phyloP scores from a whole-genome alignment of 2,113 vertebrate genomes.

The Austrofundulus limnaeus region DNA sequence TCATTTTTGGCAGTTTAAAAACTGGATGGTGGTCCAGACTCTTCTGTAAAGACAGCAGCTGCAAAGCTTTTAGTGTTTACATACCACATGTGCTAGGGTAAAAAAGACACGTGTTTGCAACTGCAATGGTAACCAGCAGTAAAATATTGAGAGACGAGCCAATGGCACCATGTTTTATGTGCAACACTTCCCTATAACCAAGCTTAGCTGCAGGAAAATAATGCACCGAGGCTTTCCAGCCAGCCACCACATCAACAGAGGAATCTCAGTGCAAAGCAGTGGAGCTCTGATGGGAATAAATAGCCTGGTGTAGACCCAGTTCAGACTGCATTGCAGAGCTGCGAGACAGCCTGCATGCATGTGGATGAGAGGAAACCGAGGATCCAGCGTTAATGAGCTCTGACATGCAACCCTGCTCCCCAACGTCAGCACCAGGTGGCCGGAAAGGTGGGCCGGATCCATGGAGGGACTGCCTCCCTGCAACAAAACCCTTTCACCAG shows the following conservation, averaged over 20 bases:
- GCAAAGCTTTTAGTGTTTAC: background rate
- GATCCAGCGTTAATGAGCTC: constrained; percentile 57
- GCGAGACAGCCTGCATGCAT: constrained; percentile 51
- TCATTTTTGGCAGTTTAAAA: constrained; percentile 32
- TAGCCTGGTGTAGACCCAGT: constrained; percentile 50
- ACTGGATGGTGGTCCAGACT: background rate
- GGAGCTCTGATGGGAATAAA: constrained; percentile 32
- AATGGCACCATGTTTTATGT: background rate
- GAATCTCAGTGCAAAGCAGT: constrained; percentile 46
- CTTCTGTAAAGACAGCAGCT: background rate
- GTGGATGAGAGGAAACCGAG: constrained; percentile 44
- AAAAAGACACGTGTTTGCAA: background rate
- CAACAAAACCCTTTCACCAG: constrained; percentile 9
- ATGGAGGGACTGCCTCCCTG: constrained; percentile 8
- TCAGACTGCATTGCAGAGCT: constrained; percentile 75
- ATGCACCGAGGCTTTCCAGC: constrained; percentile 17
- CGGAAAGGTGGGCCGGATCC: constrained; percentile 17
- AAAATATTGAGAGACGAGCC: constrained; percentile 14
- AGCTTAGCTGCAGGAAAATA: constrained; percentile 12
- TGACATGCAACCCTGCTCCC: constrained; percentile 54
- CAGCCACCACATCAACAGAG: constrained; percentile 33
- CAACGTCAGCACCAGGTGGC: constrained; percentile 59
- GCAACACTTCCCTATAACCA: constrained; percentile 17
- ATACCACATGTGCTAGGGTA: background rate
- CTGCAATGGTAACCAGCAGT: constrained; percentile 2